Evolutionary conservation across 2,797 vertebrate genomes (phyloP), one percentile per base, ranked within the genome.

Genomic region (Balearica regulorum): DNA sequence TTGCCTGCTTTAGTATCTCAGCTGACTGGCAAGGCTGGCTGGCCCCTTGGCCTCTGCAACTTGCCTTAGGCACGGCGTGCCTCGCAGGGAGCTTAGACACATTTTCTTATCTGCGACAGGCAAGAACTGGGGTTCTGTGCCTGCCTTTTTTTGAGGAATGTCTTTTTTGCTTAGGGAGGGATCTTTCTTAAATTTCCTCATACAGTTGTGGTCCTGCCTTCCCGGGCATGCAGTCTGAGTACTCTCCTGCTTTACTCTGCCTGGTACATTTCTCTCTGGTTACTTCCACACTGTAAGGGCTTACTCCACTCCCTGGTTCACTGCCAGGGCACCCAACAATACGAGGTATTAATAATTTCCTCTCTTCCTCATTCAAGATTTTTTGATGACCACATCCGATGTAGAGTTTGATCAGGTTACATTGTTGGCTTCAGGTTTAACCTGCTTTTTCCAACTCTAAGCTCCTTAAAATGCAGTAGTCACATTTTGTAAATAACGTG

Each of bases 331-430:
- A 58, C 12, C 18, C 21, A 39, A 16, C 4, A 37, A 24, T 48
- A 33, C 0, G 0, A 18, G 3, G 5, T 57, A n/a, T 69, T 48
- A 44, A 29, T 49, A 0, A 37, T 69, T 85, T 85, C 11, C 3
- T 83, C 11, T 85, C 17, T 65, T 18, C 4, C 4, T 64, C 18
- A 25, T 2, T 64, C 26, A 60, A 21, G 35, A 49, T 11, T 51
- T 92, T 86, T 72, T 69, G 4, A 85, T 16, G 9, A 64, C 8
- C 8, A 18, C 44, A 57, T 61, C 19, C 0, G 5, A 33, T 39
- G 15, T 5, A 53, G 13, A 65, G 8, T 62, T 85, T 66, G 43
- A 81, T 54, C 16, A 60, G 6, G 17, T 80, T 54, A 61, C 26
- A 20, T 61, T 83, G 75, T 57, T 58, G 13, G 8, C 8, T 76